Conservation (phyloP, 1,140 invertebrate genomes). For the Mizuhopecten yessoensis region DNA sequence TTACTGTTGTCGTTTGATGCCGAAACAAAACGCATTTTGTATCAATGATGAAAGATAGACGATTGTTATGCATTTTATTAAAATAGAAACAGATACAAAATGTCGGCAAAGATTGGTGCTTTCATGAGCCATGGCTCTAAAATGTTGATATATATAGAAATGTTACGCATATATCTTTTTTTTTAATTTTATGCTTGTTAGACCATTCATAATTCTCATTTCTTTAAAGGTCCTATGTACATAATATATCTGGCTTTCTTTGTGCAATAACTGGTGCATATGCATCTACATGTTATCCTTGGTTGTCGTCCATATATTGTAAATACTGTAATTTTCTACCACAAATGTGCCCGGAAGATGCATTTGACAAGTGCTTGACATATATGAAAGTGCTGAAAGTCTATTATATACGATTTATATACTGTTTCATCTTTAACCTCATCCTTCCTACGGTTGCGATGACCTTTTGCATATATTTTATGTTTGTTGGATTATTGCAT, state of each 20-base stretch:
- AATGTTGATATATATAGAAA: slow-evolving; percentile 13
- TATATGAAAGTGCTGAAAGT: slow-evolving; percentile 38
- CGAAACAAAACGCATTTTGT: background rate
- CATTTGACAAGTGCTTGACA: slow-evolving; percentile 32
- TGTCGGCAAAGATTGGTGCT: slow-evolving; percentile 37
- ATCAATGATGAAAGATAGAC: slow-evolving; percentile 5
- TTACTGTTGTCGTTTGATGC: background rate
- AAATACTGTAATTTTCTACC: slow-evolving; percentile 10
- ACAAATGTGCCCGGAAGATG: slow-evolving; percentile 25
- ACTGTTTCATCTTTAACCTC: slow-evolving; percentile 13
- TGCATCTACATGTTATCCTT: slow-evolving; percentile 10
- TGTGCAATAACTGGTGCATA: slow-evolving; percentile 13
- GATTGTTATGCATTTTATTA: slow-evolving; percentile 11
- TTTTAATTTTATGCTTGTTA: slow-evolving; percentile 40
- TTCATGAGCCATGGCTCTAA: slow-evolving; percentile 13
- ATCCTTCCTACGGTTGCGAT: slow-evolving; percentile 37
- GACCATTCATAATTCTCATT: slow-evolving; percentile 39
- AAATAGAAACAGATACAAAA: background rate
- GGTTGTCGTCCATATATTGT: slow-evolving; percentile 38
- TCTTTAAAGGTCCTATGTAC: background rate
- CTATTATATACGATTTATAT: slow-evolving; percentile 31
- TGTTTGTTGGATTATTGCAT: slow-evolving; percentile 35
- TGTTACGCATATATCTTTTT: slow-evolving; percentile 20
- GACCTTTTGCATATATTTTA: slow-evolving; percentile 17
- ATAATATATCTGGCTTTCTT: slow-evolving; percentile 39